Conservation (phyloP, 1,140 invertebrate genomes). For the Calliphora vicina region DNA sequence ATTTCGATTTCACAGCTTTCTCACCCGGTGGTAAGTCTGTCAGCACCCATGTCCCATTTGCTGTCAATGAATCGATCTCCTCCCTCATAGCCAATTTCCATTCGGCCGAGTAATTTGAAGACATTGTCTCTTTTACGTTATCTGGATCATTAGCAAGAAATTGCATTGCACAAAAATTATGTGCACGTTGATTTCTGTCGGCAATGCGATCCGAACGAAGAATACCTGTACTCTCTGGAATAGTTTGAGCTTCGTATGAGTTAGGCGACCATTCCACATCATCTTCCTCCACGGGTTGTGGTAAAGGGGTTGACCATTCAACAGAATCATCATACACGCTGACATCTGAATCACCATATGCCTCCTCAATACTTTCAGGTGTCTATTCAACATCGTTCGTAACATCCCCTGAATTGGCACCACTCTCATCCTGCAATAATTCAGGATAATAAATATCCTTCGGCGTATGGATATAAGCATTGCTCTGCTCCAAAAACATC, state of each 20-base stretch:
- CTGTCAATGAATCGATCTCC: constrained; percentile 21
- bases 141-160: too few species aligned
- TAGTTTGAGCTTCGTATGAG: too few species aligned
- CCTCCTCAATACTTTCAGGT: neutral
- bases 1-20: neutral
- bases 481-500: neutral
- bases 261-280: too few species aligned
- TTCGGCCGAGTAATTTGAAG: neutral
- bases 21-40: constrained; percentile 15
- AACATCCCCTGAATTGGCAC: neutral
- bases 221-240: too few species aligned
- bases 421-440: neutral
- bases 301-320: neutral
- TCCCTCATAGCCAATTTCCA: constrained; percentile 5
- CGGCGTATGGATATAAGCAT: neutral
- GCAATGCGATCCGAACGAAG: too few species aligned
- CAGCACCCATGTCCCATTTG: constrained; percentile 44
- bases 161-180: too few species aligned
- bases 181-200: too few species aligned
- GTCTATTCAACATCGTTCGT: neutral
- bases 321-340: neutral
- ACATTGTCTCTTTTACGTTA: constrained; percentile 21
- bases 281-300: too few species aligned
- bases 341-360: neutral
- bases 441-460: neutral